Percentiles rank a stretch among this genome's conserved stretches.
These are phyloP conservation scores for Chelidonichthys spinosus DNA, from an alignment of 2,797 vertebrate species.

Conservation along the genomic window DNA sequence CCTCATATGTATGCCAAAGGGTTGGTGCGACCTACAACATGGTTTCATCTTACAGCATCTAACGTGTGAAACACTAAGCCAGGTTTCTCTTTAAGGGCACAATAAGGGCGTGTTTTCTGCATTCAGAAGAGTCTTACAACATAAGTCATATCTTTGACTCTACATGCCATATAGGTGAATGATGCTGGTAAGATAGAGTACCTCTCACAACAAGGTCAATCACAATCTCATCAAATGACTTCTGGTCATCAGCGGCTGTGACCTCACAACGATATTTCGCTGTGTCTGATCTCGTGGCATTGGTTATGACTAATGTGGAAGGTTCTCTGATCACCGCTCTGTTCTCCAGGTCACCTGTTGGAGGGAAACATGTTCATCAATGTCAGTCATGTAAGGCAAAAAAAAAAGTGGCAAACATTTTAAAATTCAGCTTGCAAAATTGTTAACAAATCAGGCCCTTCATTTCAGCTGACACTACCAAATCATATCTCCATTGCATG, in stretches of 20 bases:
- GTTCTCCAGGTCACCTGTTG: conserved; percentile 89
- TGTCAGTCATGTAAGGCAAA: not conserved
- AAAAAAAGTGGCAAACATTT: too few relatives aligned
- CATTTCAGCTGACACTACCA: too few relatives aligned
- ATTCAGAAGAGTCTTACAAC: not conserved
- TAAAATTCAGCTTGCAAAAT: too few relatives aligned
- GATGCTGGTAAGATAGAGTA: conserved; percentile 57
- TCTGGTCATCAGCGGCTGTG: conserved; percentile 88
- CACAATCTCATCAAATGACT: conserved; percentile 92
- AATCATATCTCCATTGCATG: too few relatives aligned
- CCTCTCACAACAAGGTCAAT: conserved; percentile 94
- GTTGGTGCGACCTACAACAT: conserved; percentile 67
- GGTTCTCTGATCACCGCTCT: conserved; percentile 90
- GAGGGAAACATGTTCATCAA: not conserved
- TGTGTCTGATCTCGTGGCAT: conserved; percentile 91
- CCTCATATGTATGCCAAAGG: conserved; percentile 77
- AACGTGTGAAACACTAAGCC: conserved; percentile 60
- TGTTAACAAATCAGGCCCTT: too few relatives aligned
- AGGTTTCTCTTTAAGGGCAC: conserved; percentile 48
- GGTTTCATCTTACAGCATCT: conserved; percentile 80
- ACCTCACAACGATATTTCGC: conserved; percentile 97
- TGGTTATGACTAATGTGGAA: conserved; percentile 91
- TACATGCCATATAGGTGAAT: not conserved
- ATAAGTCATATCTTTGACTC: not conserved
- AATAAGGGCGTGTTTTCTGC: conserved; percentile 28